Evolutionary conservation across 2,888 invertebrate genomes (phyloP).

Genomic region (Melanostoma mellinum): DNA sequence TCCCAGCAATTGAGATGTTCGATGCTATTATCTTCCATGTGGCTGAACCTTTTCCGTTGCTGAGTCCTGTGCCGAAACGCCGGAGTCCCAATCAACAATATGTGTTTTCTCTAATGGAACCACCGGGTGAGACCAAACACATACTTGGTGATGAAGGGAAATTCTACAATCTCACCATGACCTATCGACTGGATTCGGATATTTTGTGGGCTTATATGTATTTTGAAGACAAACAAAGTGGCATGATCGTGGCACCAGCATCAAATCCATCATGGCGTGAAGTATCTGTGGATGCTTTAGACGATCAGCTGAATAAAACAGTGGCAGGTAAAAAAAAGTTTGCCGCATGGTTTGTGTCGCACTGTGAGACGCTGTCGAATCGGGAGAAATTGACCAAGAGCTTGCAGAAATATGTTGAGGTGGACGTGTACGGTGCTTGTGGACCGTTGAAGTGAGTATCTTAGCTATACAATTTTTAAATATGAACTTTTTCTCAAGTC

Average conservation of each 20-base stretch:
- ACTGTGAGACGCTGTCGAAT: constrained; percentile 82
- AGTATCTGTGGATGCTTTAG: constrained; percentile 71
- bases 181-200: constrained; percentile 83
- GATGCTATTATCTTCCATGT: constrained; percentile 84
- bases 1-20: constrained; percentile 80
- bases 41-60: constrained; percentile 79
- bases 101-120: constrained; percentile 83
- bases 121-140: constrained; percentile 81
- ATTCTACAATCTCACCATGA: constrained; percentile 85
- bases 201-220: constrained; percentile 82
- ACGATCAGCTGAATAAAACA: constrained; percentile 71
- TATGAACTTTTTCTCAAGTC: no score
- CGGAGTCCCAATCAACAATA: constrained; percentile 82
- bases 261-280: constrained; percentile 76
- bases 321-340: constrained; percentile 81
- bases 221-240: constrained; percentile 77
- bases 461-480: background rate
- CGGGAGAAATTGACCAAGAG: constrained; percentile 82
- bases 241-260: constrained; percentile 77
- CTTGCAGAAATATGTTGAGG: constrained; percentile 83
- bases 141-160: constrained; percentile 77
- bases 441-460: constrained; percentile 80
- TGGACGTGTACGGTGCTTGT: constrained; percentile 87
- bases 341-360: constrained; percentile 84
- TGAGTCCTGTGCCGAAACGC: constrained; percentile 78